Evolutionary conservation across 2,113 vertebrate genomes (phyloP), one percentile per base, ranked within the genome.

Genomic region (Lontra canadensis): DNA sequence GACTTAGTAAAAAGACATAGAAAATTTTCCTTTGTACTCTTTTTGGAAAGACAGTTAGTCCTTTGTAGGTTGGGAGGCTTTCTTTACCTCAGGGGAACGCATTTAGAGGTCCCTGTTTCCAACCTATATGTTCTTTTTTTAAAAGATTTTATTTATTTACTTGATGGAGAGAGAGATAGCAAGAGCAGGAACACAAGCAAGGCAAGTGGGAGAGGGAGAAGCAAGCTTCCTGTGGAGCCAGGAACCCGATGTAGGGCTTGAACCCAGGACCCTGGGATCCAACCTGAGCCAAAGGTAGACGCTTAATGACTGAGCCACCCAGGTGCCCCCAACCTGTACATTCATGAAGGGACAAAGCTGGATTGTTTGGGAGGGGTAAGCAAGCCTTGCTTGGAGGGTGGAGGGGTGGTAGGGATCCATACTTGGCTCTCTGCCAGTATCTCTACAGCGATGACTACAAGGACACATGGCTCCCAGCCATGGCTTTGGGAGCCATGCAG

Each of bases 1-100:
- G 34, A 85, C 49, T 96, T 96, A 63, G 18, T 84, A 80, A 96
- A 86, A 80, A 96, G 31, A 94, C 26, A 82, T 82, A 86, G 34
- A 82, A 73, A 86, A 44, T 8, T 25, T 69, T 92, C 26, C 29
- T 94, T 18, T 83, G 5, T 26, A 85, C 9, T 11, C 83, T 69
- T 34, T 95, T 89, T 61, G 47, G 31, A 93, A 96, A 39, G 39
- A 84, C 47, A 69, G 36, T 81, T 61, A 78, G 18, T 92, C 10
- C 73, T 92, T 87, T 90, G 13, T 63, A 90, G 18, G 49, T 67
- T 88, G 34, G 63, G 25, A 74, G 23, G 23, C 59, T 95, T 93
- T 86, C 92, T 47, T 74, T 87, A 81, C 21, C n/a, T 63, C 15
- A 31, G 18, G 25, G 39, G 15, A 3, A 26, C 39, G 29, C 39